Percentiles rank a stretch among this genome's conserved stretches.
phyloP scores from a whole-genome alignment of 1,140 invertebrate genomes.

The Contarinia nasturtii region DNA sequence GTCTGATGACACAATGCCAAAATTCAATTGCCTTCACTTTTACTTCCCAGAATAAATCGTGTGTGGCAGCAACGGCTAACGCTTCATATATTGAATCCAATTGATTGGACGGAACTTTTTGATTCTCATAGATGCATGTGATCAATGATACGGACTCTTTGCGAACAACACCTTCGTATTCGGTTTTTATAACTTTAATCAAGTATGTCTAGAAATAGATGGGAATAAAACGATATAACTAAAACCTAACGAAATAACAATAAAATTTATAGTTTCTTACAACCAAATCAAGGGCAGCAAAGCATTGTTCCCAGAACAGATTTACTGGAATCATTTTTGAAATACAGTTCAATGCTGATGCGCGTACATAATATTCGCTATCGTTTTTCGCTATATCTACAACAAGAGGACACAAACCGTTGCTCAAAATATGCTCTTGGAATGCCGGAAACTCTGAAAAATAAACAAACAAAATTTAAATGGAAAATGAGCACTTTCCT shows the following conservation, averaged over 20 bases:
- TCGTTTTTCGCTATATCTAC: slow-evolving; percentile 42
- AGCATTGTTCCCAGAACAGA: slow-evolving; percentile 39
- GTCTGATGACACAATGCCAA: slow-evolving; percentile 45
- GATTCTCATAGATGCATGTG: slow-evolving; percentile 40
- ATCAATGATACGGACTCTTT: slow-evolving; percentile 46
- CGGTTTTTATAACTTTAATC: slow-evolving; percentile 36
- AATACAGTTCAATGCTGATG: slow-evolving; percentile 47
- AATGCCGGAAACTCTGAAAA: slow-evolving; percentile 54
- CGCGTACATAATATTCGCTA: slow-evolving; percentile 48
- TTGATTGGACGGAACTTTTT: slow-evolving; percentile 31
- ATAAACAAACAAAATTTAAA: no score
- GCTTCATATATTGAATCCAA: slow-evolving; percentile 29
- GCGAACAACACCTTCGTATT: slow-evolving; percentile 53
- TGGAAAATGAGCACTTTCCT: no score
- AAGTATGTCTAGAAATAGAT: slow-evolving; percentile 36
- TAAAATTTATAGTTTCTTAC: slow-evolving; percentile 34
- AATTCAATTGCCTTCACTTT: slow-evolving; percentile 46
- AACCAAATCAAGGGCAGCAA: slow-evolving; percentile 35
- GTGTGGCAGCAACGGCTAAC: slow-evolving; percentile 39
- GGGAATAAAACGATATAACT: not conserved
- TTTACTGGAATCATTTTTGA: slow-evolving; percentile 40
- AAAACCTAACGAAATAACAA: slow-evolving; percentile 5
- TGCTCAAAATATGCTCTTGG: slow-evolving; percentile 44
- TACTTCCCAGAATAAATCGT: slow-evolving; percentile 63
- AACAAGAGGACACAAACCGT: slow-evolving; percentile 40